A percentile compares a stretch with the other conserved stretches of the same genome.
Evolutionary conservation across 1,140 invertebrate species (phyloP).

Genomic region (Scaptomyza pallida): DNA sequence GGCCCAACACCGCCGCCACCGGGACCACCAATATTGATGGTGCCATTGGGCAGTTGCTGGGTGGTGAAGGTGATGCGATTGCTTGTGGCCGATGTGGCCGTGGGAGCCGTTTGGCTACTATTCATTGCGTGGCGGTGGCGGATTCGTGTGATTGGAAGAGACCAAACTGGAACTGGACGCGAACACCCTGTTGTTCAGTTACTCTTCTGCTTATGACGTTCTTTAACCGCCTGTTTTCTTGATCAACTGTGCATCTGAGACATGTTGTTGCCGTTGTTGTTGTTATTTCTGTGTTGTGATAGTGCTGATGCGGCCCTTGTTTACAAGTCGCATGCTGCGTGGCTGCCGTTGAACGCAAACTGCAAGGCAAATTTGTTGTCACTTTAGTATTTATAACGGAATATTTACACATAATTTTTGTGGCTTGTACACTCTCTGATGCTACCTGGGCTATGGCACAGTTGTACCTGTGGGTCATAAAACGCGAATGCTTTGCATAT

Average conservation of each 20-base stretch:
- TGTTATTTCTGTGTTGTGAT: conserved; percentile 17
- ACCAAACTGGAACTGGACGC: conserved; percentile 18
- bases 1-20: conserved; percentile 59
- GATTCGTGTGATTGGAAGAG: conserved; percentile 29
- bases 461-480: conserved; percentile 50
- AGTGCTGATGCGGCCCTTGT: conserved; percentile 13
- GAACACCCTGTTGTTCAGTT: conserved; percentile 5
- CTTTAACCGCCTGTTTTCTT: conserved; percentile 30
- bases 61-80: conserved; percentile 85
- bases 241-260: conserved; percentile 60
- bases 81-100: conserved; percentile 50
- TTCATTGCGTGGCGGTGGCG: conserved; percentile 62
- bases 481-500: conserved; percentile 16
- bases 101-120: conserved; percentile 68
- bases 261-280: conserved; percentile 52
- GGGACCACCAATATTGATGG: conserved; percentile 80
- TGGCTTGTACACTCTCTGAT: conserved; percentile 11
- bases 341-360: conserved; percentile 42
- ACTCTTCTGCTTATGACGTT: conserved; percentile 30
- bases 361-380: conserved; percentile 54
- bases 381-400: conserved; percentile 48
- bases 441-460: conserved; percentile 27
- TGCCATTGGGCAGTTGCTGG: conserved; percentile 87
- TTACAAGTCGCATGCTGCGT: conserved; percentile 53
- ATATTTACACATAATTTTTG: conserved; percentile 1